Conservation (phyloP, 2,888 invertebrate genomes). For the Idaea aversata region DNA sequence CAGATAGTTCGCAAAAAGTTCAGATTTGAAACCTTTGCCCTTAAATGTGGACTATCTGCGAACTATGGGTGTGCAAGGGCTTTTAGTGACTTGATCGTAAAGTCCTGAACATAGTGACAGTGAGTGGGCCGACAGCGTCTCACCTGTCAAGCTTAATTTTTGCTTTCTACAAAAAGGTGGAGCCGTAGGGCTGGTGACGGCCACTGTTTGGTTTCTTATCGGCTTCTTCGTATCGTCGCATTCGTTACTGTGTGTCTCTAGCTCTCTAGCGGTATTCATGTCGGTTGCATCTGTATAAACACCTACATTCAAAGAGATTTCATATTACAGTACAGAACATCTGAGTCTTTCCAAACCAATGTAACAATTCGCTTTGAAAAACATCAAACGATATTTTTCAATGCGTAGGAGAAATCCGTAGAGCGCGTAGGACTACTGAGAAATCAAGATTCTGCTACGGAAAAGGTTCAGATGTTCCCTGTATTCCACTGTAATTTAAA, state of each 20-base stretch:
- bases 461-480: neutral
- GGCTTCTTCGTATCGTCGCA: slow-evolving; percentile 49
- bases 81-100: slow-evolving; percentile 14
- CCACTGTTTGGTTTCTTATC: slow-evolving; percentile 80
- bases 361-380: neutral
- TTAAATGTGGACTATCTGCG: neutral
- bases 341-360: neutral
- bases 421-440: too few relatives aligned
- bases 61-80: neutral
- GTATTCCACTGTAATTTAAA: neutral
- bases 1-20: neutral
- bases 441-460: neutral
- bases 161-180: slow-evolving; percentile 83
- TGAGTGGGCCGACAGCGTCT: slow-evolving; percentile 56
- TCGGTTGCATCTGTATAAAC: slow-evolving; percentile 70
- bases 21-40: neutral
- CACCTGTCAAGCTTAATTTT: slow-evolving; percentile 85
- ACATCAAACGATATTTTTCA: neutral
- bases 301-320: slow-evolving; percentile 23
- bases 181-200: slow-evolving; percentile 82
- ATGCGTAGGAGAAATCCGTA: too few relatives aligned
- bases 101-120: slow-evolving; percentile 27
- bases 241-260: slow-evolving; percentile 58
- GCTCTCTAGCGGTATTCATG: slow-evolving; percentile 43
- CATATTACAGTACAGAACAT: neutral